Percentiles rank a stretch among this genome's conserved stretches.
These are phyloP conservation scores for Stigmatopora nigra DNA, from an alignment of 2,113 vertebrate species.

Conservation along the genomic window DNA sequence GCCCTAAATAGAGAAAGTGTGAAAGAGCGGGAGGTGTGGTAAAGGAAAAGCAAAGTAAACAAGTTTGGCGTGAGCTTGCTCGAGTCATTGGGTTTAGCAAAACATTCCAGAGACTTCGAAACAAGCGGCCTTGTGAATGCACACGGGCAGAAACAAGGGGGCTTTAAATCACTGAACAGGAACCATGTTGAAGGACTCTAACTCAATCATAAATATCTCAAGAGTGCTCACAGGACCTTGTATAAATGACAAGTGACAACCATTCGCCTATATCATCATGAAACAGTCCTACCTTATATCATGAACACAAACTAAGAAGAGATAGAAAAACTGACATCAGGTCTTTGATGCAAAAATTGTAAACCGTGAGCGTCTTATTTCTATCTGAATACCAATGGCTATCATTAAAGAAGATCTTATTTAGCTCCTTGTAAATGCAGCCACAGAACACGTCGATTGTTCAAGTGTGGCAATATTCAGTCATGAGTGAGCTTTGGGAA, in stretches of 20 bases:
- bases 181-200: constrained; percentile 46
- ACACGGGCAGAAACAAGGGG: constrained; percentile 51
- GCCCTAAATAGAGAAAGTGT: constrained; percentile 40
- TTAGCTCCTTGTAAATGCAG: constrained; percentile 2
- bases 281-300: constrained; percentile 20
- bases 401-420: constrained; percentile 2
- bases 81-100: constrained; percentile 72
- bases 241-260: constrained; percentile 12
- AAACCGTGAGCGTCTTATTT: neutral
- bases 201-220: constrained; percentile 55
- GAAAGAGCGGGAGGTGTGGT: constrained; percentile 37
- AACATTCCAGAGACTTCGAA: constrained; percentile 68
- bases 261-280: constrained; percentile 8
- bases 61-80: constrained; percentile 55
- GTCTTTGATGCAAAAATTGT: neutral
- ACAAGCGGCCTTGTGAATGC: constrained; percentile 62
- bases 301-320: constrained; percentile 1
- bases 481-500: constrained; percentile 30
- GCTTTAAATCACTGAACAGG: constrained; percentile 61
- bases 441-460: neutral
- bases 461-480: constrained; percentile 21
- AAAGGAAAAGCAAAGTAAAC: constrained; percentile 60
- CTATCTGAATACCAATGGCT: neutral
- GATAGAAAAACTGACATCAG: neutral
- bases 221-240: constrained; percentile 23